These are phyloP conservation scores for Himalopsyche anomala DNA, from an alignment of 2,888 invertebrate species.

Conservation along the genomic window DNA sequence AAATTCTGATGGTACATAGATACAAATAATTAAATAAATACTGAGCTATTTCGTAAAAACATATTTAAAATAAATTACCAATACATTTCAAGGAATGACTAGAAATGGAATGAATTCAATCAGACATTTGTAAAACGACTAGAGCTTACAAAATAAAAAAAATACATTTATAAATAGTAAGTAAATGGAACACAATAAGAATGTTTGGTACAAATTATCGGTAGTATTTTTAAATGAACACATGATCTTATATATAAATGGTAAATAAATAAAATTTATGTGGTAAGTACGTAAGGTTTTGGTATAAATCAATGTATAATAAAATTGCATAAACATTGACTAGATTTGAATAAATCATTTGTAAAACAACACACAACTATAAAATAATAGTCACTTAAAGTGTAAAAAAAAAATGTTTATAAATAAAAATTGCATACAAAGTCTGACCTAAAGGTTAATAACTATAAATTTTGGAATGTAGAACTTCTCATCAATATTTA, in stretches of 20 bases:
- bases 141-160: not conserved
- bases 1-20: too few species aligned
- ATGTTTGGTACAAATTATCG: not conserved
- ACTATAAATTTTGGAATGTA: too few species aligned
- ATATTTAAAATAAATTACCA: not conserved
- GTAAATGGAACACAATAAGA: slow-evolving; percentile 9
- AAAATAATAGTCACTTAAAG: too few species aligned
- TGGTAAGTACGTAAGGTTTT: not conserved
- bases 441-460: too few species aligned
- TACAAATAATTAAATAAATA: not conserved
- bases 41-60: not conserved
- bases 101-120: slow-evolving; percentile 18
- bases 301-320: too few species aligned
- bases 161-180: not conserved
- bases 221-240: not conserved
- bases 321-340: too few species aligned
- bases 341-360: too few species aligned
- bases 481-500: too few species aligned
- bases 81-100: slow-evolving; percentile 39
- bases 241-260: slow-evolving; percentile 1
- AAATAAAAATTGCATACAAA: too few species aligned
- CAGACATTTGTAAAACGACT: not conserved
- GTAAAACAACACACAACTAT: too few species aligned
- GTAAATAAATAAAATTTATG: not conserved
- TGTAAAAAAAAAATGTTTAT: too few species aligned